Percentiles rank a stretch among this genome's conserved stretches.
phyloP scores from a whole-genome alignment of 2,888 invertebrate species.

The Conomelus anceps region DNA sequence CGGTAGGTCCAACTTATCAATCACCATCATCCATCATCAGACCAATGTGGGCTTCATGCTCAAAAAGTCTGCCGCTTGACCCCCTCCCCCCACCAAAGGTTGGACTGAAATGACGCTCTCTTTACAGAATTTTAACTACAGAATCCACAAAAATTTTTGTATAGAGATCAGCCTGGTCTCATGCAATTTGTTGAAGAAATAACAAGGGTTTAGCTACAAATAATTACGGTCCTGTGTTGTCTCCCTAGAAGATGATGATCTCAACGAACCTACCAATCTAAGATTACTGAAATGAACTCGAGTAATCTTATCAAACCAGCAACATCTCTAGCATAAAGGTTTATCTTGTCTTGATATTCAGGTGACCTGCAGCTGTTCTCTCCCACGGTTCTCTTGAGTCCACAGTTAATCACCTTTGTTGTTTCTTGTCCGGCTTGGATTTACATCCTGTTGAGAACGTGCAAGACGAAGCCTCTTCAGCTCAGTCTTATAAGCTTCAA shows the following conservation, averaged over 20 bases:
- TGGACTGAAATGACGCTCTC: too few relatives aligned
- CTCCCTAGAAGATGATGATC: background rate
- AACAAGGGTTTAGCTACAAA: background rate
- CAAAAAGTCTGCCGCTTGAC: too few relatives aligned
- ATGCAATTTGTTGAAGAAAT: background rate
- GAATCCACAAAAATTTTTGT: background rate
- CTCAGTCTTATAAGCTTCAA: background rate
- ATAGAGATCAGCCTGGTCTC: background rate
- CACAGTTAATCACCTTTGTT: background rate
- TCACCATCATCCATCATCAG: too few relatives aligned
- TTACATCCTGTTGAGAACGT: background rate
- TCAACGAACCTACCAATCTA: background rate
- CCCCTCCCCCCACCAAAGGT: too few relatives aligned
- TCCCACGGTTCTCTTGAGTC: background rate
- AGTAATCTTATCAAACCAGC: background rate
- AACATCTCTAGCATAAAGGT: background rate
- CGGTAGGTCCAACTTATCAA: too few relatives aligned
- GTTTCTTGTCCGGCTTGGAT: background rate
- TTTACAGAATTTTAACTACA: too few relatives aligned
- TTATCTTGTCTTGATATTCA: background rate
- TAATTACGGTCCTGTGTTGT: background rate
- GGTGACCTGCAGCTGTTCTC: background rate
- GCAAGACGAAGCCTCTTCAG: background rate
- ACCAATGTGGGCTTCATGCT: too few relatives aligned
- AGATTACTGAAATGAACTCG: background rate